Conservation (phyloP, 2,113 vertebrate species). For the Cepphus grylle region DNA sequence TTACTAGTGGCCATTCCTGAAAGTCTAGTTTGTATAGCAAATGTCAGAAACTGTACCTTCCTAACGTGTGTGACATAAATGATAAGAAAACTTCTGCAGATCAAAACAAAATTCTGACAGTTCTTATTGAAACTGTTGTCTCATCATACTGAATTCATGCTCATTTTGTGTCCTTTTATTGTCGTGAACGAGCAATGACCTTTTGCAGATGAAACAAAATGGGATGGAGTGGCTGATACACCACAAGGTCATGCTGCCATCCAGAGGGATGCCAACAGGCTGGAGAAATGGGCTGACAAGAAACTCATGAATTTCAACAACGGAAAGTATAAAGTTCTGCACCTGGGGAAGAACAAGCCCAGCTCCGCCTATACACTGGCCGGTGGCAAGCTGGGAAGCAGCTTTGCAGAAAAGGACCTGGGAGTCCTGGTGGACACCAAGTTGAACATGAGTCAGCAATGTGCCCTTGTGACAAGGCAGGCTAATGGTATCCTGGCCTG, state of each 20-base stretch:
- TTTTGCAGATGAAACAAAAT: neutral
- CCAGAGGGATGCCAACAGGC: neutral
- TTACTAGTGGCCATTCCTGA: neutral
- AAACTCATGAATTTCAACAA: neutral
- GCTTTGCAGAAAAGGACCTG: neutral
- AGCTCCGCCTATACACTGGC: fast-evolving
- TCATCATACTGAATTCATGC: neutral
- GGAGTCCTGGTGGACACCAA: neutral
- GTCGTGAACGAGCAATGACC: neutral
- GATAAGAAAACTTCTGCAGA: neutral
- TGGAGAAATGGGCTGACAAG: neutral
- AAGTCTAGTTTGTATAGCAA: neutral
- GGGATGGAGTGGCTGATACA: neutral
- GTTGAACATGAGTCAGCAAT: neutral
- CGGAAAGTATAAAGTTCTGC: neutral
- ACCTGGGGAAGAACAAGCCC: neutral
- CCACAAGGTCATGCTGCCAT: neutral
- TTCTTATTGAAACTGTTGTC: neutral
- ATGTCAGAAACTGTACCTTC: neutral
- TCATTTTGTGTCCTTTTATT: neutral
- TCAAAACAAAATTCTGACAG: neutral
- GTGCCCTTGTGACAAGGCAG: neutral
- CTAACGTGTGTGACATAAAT: neutral
- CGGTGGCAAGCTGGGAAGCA: neutral
- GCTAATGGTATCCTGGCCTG: neutral